Conservation (phyloP, 2,888 invertebrate species). For the Chymomyza amoena region DNA sequence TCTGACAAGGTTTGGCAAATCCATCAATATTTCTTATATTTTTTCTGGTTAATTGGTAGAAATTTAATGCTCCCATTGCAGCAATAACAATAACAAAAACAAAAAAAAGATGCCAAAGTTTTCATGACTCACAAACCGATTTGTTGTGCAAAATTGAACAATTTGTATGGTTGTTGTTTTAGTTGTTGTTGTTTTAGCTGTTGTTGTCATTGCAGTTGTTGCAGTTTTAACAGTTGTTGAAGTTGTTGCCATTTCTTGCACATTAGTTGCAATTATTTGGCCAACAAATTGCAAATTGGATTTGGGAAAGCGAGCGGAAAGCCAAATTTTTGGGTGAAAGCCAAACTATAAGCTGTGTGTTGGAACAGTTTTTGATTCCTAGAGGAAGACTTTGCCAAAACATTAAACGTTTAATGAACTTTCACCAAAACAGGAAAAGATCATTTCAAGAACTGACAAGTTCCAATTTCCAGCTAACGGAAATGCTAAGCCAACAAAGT, state of each 20-base stretch:
- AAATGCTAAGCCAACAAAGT: constrained; percentile 29
- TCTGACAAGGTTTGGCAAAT: background rate
- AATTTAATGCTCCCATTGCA: constrained; percentile 21
- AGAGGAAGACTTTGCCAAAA: constrained; percentile 21
- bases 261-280: constrained; percentile 68
- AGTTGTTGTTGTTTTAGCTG: constrained; percentile 18
- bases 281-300: constrained; percentile 67
- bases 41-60: background rate
- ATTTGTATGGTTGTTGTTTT: constrained; percentile 38
- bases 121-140: constrained; percentile 33
- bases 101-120: background rate
- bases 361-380: background rate
- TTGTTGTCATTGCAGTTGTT: constrained; percentile 34
- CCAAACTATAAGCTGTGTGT: constrained; percentile 40
- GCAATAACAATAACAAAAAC: background rate
- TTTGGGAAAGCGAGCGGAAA: constrained; percentile 47
- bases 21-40: background rate
- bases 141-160: constrained; percentile 60
- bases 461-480: constrained; percentile 44
- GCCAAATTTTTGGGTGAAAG: constrained; percentile 47
- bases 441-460: constrained; percentile 55
- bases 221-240: background rate
- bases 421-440: constrained; percentile 53
- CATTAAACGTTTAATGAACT: constrained; percentile 51
- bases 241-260: constrained; percentile 24